phyloP scores from a whole-genome alignment of 1,140 invertebrate genomes.

The Oryzaephilus surinamensis region DNA sequence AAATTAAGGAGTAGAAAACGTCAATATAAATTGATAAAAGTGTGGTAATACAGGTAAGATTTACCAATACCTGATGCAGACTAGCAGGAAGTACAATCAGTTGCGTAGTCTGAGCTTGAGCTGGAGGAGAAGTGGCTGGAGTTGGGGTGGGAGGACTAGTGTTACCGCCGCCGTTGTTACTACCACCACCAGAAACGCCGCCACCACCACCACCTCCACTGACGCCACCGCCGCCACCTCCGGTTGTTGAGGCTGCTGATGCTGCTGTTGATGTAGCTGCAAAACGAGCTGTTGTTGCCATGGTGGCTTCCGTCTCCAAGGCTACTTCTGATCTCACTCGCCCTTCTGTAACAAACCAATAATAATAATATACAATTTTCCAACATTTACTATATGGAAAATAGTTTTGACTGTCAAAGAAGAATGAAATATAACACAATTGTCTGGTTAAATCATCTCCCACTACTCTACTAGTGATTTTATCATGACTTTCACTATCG shows the following conservation, averaged over 20 bases:
- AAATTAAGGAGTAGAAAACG: too few relatives aligned
- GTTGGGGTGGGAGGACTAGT: slow-evolving; percentile 33
- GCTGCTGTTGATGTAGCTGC: too few relatives aligned
- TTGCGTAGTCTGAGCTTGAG: slow-evolving; percentile 31
- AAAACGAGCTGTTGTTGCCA: slow-evolving; percentile 37
- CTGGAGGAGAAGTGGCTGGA: slow-evolving; percentile 31
- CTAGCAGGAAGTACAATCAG: slow-evolving; percentile 36
- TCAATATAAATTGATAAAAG: neutral
- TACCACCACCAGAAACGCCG: too few relatives aligned
- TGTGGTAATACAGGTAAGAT: slow-evolving; percentile 1
- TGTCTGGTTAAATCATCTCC: neutral
- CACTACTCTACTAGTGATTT: neutral
- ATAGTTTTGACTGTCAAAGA: neutral
- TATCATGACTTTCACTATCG: too few relatives aligned
- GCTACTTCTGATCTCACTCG: slow-evolving; percentile 26
- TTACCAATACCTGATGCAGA: slow-evolving; percentile 34
- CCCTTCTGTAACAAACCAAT: slow-evolving; percentile 26
- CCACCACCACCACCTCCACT: too few relatives aligned
- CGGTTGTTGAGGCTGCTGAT: too few relatives aligned
- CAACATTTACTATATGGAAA: neutral
- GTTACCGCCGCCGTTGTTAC: too few relatives aligned
- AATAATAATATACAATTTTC: slow-evolving; percentile 1
- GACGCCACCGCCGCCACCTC: too few relatives aligned
- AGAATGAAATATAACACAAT: neutral
- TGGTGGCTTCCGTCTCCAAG: slow-evolving; percentile 32